Conservation (phyloP, 2,888 invertebrate species). For the Bibio marci region DNA sequence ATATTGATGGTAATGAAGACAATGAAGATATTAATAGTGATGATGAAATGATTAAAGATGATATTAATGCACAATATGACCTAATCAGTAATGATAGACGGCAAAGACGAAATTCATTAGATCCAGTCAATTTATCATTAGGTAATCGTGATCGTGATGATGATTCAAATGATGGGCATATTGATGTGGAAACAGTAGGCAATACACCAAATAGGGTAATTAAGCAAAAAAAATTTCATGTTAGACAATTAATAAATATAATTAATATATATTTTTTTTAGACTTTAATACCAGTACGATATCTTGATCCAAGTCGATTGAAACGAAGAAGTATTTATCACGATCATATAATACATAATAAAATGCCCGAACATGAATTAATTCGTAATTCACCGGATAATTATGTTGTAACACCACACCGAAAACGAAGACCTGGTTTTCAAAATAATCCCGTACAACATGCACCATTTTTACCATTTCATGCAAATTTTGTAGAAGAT, state of each 20-base stretch:
- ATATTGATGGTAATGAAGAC: not conserved
- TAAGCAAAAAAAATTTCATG: not conserved
- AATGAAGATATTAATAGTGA: slow-evolving; percentile 15
- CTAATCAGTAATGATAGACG: slow-evolving; percentile 32
- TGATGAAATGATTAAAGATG: too few relatives aligned
- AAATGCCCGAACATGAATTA: slow-evolving; percentile 49
- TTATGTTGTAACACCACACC: slow-evolving; percentile 73
- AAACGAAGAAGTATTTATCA: slow-evolving; percentile 47
- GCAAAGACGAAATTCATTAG: slow-evolving; percentile 56
- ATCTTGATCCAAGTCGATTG: slow-evolving; percentile 27
- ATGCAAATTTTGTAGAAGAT: slow-evolving; percentile 58
- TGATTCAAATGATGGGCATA: slow-evolving; percentile 36
- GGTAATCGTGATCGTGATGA: slow-evolving; percentile 40
- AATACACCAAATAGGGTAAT: slow-evolving; percentile 27
- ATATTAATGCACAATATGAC: slow-evolving; percentile 9
- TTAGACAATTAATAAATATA: not conserved
- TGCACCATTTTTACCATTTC: slow-evolving; percentile 71
- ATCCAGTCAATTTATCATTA: slow-evolving; percentile 65
- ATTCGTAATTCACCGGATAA: slow-evolving; percentile 62
- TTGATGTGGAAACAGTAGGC: slow-evolving; percentile 34
- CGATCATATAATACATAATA: slow-evolving; percentile 39
- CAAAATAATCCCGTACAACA: slow-evolving; percentile 50
- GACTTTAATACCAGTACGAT: slow-evolving; percentile 21
- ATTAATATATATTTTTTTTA: slow-evolving; percentile 2
- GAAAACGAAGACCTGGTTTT: slow-evolving; percentile 72